Percentiles rank a stretch among this genome's conserved stretches.
Evolutionary conservation across 2,888 invertebrate species (phyloP).

Genomic region (Xylota sylvarum): DNA sequence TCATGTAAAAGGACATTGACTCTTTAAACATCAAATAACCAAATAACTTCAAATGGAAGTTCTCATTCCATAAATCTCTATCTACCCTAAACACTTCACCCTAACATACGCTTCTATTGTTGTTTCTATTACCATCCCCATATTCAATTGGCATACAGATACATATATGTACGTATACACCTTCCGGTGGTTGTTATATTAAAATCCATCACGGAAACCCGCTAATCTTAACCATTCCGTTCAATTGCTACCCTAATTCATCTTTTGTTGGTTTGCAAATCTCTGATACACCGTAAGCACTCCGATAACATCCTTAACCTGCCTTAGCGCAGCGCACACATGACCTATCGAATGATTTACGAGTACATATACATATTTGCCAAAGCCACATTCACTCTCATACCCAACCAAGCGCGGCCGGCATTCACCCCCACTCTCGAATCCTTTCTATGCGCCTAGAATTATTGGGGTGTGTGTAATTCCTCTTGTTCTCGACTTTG

Average conservation of each 20-base stretch:
- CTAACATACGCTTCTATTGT: background rate
- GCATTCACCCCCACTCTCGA: background rate
- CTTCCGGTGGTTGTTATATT: background rate
- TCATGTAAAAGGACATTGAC: no score
- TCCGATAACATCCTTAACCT: conserved; percentile 47
- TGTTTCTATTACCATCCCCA: background rate
- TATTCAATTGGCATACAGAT: background rate
- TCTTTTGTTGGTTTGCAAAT: conserved; percentile 45
- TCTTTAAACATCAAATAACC: no score
- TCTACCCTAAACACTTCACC: no score
- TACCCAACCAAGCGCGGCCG: background rate
- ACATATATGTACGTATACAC: background rate
- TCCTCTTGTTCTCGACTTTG: conserved; percentile 68
- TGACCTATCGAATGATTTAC: conserved; percentile 56
- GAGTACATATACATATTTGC: conserved; percentile 55
- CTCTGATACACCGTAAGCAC: conserved; percentile 17
- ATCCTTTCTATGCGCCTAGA: conserved; percentile 8
- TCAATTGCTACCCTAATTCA: conserved; percentile 53
- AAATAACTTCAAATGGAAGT: no score
- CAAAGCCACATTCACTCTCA: conserved; percentile 17
- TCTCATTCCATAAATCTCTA: no score
- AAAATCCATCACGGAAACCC: conserved; percentile 23
- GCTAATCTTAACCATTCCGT: conserved; percentile 22
- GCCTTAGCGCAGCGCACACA: conserved; percentile 8
- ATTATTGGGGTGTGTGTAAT: conserved; percentile 60